Evolutionary conservation across 1,140 invertebrate species (phyloP), one percentile per base, ranked within the genome.

Genomic region (Radopholus similis): DNA sequence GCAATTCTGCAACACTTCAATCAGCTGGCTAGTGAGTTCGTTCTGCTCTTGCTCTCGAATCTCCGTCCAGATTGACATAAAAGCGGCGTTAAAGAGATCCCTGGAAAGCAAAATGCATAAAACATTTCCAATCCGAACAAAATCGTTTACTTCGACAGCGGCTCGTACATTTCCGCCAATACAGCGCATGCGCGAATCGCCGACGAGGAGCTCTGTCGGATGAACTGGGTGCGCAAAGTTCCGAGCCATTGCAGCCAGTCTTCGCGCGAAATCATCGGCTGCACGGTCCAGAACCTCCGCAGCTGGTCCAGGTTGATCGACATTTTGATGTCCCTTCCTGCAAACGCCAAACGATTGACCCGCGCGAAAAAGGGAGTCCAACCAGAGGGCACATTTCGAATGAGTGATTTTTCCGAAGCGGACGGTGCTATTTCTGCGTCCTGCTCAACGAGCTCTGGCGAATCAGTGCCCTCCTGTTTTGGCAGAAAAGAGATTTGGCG

Each of bases 1-100:
- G 13, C 93, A 92, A 1, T 92, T 90, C 51, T 89, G 90, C 0
- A 98, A 83, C 0, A 94, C 94, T 83, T 93, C 89, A 75, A 93
- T 89, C 0, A 99, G 82, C 6, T 90, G 91, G 55, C 88, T 86
- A 3, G 95, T 90, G 0, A 99, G 84, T 81, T 97, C 92, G 54
- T 89, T 86, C 74, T 94, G 90, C 47, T 91, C 88, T 0, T 86
- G 84, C 32, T 90, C 88, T 54, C 88, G 89, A 2, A 99, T 83
- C 84, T 98, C 93, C 0, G 92, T 92, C 96, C 96, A 99, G n/a
- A 95, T 97, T 0, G 93, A 96, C 2, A 98, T 92, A 84, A 99
- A 99, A 0, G 95, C 93, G 0, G 95, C 94, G 84, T 99, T 98
- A 80, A 99, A 98, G 23, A 99, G 84, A 81, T 98, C 95, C 35